Base-by-base conservation (phyloP, 2,113 vertebrate genomes). In the Cebidichthys violaceus region DNA sequence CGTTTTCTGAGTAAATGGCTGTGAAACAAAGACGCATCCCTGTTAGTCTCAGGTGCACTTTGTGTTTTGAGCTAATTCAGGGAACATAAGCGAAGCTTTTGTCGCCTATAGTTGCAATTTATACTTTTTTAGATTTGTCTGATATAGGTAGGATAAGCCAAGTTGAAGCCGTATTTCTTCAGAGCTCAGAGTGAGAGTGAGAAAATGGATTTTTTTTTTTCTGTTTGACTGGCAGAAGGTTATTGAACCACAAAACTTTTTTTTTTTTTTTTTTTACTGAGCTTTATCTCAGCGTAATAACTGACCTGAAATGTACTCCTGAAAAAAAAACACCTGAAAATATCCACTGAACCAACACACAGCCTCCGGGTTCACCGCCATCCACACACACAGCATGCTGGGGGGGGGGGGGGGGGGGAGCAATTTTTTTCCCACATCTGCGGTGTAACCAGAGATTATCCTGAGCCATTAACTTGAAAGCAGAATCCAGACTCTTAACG, bases 141-240 rank as follows among this genome's bases (percentile, higher is more conserved):
- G 2, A 52, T 52, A 22, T 22, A 52, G 10, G n/a, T 13, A 24
- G 10, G n/a, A 3, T 55, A 43, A 62, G 29, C 4, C 27, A 54
- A 76, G 47, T 4, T 50, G 39, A 62, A 54, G 20, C 10, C 31
- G 27, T 52, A 4, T 41, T 65, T 62, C 27, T 75, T 13, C 64
- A 9, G 55, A 69, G 70, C 55, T 78, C 69, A 59, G 24, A 33
- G 62, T 43, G 33, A 54, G 67, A 43, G 18, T 47, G n/a, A 45
- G n/a, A n/a, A n/a, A 45, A 69, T 69, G 9, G 66, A 69, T 76
- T 81, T 77, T 67, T 68, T n/a, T 57, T 55, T 76, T 81, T 77
- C 61, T 68, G 29, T 57, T 55, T 59, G 69, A 69, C n/a, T 22
- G n/a, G 37, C 70, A 70, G 84, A 50, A 82, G 31, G 31, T 75